These are phyloP conservation scores for Meghimatium bilineatum DNA, from an alignment of 2,888 invertebrate genomes.

Conservation along the genomic window DNA sequence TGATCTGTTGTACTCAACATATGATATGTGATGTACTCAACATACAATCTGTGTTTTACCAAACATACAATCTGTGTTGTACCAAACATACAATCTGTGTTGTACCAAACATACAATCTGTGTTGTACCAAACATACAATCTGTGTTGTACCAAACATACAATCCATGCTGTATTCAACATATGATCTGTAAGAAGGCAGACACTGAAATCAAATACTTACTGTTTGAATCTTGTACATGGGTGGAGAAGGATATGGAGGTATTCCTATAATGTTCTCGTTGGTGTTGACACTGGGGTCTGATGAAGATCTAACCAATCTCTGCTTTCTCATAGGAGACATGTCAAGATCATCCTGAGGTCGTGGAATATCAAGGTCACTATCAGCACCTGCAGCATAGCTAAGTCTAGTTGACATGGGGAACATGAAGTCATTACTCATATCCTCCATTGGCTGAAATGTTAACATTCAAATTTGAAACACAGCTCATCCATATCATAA, in stretches of 20 bases:
- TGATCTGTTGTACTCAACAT: too few species aligned
- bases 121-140: too few species aligned
- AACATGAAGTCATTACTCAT: conserved; percentile 98
- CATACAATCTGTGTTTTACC: too few species aligned
- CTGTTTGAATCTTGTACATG: conserved; percentile 81
- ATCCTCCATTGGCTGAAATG: conserved; percentile 92
- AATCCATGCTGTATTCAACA: too few species aligned
- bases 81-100: too few species aligned
- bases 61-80: too few species aligned
- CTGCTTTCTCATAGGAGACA: conserved; percentile 65
- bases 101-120: too few species aligned
- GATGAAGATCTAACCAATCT: conserved; percentile 87
- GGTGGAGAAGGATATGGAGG: conserved; percentile 82
- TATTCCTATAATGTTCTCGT: conserved; percentile 83
- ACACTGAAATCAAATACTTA: conserved; percentile 8
- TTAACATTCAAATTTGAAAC: neutral
- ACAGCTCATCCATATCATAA: neutral
- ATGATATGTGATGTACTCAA: too few species aligned
- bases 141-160: too few species aligned
- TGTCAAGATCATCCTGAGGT: conserved; percentile 69
- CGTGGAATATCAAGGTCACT: conserved; percentile 86
- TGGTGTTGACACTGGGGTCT: conserved; percentile 95
- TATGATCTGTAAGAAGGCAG: too few species aligned
- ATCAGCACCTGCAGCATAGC: conserved; percentile 96
- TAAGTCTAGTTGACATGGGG: conserved; percentile 93